A percentile compares a stretch with the other conserved stretches of the same genome.
Evolutionary conservation across 1,140 invertebrate genomes (phyloP).

Genomic region (Panagrolaimus sp.): DNA sequence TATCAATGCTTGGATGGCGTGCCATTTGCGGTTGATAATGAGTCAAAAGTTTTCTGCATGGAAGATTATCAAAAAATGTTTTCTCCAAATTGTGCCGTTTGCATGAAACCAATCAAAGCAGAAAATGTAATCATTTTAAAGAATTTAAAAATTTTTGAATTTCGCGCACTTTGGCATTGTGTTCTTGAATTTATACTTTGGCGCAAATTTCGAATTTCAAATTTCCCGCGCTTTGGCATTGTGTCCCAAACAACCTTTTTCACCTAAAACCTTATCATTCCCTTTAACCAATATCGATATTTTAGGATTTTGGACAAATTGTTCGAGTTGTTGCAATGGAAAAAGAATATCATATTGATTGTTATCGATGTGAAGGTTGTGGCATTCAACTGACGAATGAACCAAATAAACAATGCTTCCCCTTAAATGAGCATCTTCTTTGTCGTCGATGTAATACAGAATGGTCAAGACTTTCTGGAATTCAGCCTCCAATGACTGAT

Average conservation of each 20-base stretch:
- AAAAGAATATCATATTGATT: slow-evolving; percentile 23
- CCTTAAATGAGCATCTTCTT: slow-evolving; percentile 18
- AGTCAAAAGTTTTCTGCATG: slow-evolving; percentile 97
- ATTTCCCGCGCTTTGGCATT: background rate
- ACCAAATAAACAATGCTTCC: slow-evolving; percentile 16
- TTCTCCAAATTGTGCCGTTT: slow-evolving; percentile 91
- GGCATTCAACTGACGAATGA: slow-evolving; percentile 26
- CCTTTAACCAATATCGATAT: background rate
- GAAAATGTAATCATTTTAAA: slow-evolving; percentile 68
- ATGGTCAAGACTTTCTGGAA: slow-evolving; percentile 20
- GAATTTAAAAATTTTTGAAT: background rate
- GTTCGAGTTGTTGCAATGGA: slow-evolving; percentile 26
- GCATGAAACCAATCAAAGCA: slow-evolving; percentile 80
- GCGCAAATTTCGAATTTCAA: too few species aligned
- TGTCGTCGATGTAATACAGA: slow-evolving; percentile 12
- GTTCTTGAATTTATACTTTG: too few species aligned
- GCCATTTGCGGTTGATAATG: slow-evolving; percentile 90
- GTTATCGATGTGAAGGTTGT: slow-evolving; percentile 20
- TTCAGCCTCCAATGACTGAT: slow-evolving; percentile 18
- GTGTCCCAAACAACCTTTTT: background rate
- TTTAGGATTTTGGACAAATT: slow-evolving; percentile 24
- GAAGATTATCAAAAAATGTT: slow-evolving; percentile 96
- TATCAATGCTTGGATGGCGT: slow-evolving; percentile 95
- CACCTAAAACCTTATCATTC: background rate
- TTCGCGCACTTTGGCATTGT: too few species aligned